Evolutionary conservation across 2,888 invertebrate species (phyloP).

Genomic region (Macaria notata): DNA sequence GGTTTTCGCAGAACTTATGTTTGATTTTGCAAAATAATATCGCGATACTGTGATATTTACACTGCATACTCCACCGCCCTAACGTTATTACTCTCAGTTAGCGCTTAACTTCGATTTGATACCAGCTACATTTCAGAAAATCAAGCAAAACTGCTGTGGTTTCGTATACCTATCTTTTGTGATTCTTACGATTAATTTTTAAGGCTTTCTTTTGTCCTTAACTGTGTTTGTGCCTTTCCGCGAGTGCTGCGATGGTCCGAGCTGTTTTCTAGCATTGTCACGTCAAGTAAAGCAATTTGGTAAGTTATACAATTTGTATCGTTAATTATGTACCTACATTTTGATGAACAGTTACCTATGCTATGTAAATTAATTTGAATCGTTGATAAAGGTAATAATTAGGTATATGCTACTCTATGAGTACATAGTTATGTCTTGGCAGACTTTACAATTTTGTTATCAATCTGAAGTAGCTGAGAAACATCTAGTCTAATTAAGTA

Average conservation of each 20-base stretch:
- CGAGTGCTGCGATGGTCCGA: slow-evolving; percentile 72
- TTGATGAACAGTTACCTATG: too few relatives aligned
- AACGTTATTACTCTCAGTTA: background rate
- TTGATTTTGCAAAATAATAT: background rate
- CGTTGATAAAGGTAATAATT: too few relatives aligned
- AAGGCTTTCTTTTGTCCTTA: slow-evolving; percentile 47
- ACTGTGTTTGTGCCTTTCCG: slow-evolving; percentile 59
- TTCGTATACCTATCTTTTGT: slow-evolving; percentile 44
- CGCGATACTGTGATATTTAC: background rate
- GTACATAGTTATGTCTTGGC: too few relatives aligned
- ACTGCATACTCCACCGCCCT: background rate
- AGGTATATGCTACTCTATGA: too few relatives aligned
- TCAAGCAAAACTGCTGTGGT: background rate
- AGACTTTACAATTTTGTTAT: too few relatives aligned
- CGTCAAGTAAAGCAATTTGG: slow-evolving; percentile 70
- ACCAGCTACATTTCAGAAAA: background rate
- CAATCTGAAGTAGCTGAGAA: too few relatives aligned
- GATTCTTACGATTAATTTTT: slow-evolving; percentile 40
- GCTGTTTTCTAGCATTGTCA: slow-evolving; percentile 80
- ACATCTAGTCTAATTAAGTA: too few relatives aligned
- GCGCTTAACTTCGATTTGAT: background rate
- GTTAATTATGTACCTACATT: too few relatives aligned
- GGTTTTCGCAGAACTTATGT: slow-evolving; percentile 15
- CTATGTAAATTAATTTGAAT: too few relatives aligned
- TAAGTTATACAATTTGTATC: slow-evolving; percentile 45